These are phyloP conservation scores for Hirtodrosophila trivittata DNA, from an alignment of 2,888 invertebrate genomes.

Conservation along the genomic window DNA sequence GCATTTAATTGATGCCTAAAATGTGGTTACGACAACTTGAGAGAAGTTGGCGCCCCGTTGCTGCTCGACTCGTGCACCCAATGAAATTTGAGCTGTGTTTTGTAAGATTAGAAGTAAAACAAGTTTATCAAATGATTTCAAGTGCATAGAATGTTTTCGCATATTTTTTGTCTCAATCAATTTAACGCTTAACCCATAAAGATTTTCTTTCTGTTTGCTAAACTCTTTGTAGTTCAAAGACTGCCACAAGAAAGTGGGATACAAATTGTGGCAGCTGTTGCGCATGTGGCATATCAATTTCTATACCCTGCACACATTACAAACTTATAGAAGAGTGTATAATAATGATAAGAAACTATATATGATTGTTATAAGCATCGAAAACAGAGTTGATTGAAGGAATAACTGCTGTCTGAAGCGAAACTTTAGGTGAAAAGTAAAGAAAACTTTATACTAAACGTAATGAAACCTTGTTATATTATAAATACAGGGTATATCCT, in stretches of 20 bases:
- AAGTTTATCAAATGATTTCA: constrained; percentile 49
- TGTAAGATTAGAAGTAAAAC: constrained; percentile 59
- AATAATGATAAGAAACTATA: constrained; percentile 1
- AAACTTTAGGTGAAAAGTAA: too few species aligned
- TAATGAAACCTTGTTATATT: too few species aligned
- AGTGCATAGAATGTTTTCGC: constrained; percentile 29
- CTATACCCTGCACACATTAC: neutral
- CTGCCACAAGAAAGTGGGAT: constrained; percentile 36
- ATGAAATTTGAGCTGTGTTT: constrained; percentile 59
- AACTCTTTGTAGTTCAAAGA: constrained; percentile 21
- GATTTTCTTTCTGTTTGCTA: constrained; percentile 1
- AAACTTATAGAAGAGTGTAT: too few species aligned
- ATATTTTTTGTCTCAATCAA: constrained; percentile 12
- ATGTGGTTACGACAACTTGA: constrained; percentile 62
- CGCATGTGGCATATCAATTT: constrained; percentile 46
- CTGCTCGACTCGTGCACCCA: constrained; percentile 11
- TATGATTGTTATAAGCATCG: too few species aligned
- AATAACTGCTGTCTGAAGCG: too few species aligned
- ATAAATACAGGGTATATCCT: too few species aligned
- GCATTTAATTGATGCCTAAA: constrained; percentile 73
- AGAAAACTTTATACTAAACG: too few species aligned
- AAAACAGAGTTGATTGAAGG: too few species aligned
- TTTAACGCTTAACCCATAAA: constrained; percentile 36
- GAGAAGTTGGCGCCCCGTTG: constrained; percentile 44
- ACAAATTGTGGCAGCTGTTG: constrained; percentile 40